These are phyloP conservation scores for Drosophila anomelani DNA, from an alignment of 2,888 invertebrate genomes.

Conservation along the genomic window DNA sequence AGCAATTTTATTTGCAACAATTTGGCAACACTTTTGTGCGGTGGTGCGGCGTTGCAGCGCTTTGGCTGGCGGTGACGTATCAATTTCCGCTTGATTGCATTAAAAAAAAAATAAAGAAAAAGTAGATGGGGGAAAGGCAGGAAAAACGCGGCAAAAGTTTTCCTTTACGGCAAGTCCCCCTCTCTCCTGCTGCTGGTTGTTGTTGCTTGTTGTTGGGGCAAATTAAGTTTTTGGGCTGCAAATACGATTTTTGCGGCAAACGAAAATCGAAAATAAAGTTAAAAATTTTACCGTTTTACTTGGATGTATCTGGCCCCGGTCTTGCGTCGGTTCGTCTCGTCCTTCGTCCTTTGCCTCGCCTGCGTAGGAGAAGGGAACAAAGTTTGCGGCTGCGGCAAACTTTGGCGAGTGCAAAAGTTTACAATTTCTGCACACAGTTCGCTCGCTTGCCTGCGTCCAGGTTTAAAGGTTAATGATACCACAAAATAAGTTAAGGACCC, in stretches of 20 bases:
- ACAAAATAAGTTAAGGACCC: constrained; percentile 72
- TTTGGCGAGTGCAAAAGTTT: constrained; percentile 74
- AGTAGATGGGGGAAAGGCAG: not conserved
- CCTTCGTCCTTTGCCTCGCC: constrained; percentile 2
- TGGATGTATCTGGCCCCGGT: constrained; percentile 34
- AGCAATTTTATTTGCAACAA: constrained; percentile 80
- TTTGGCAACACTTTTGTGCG: constrained; percentile 73
- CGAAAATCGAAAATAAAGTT: constrained; percentile 79
- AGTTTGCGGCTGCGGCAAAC: constrained; percentile 57
- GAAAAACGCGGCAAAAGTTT: constrained; percentile 59
- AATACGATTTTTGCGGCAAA: constrained; percentile 78
- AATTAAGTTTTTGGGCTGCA: constrained; percentile 74
- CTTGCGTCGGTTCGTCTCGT: not conserved
- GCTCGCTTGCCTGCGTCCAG: constrained; percentile 51
- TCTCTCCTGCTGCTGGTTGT: constrained; percentile 7
- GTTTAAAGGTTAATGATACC: constrained; percentile 79
- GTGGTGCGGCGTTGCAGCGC: constrained; percentile 17
- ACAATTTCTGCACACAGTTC: constrained; percentile 62
- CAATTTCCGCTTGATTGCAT: constrained; percentile 80
- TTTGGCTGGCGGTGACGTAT: constrained; percentile 69
- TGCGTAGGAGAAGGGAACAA: constrained; percentile 41
- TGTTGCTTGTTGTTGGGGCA: constrained; percentile 51
- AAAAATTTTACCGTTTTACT: constrained; percentile 71
- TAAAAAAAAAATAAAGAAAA: constrained; percentile 51
- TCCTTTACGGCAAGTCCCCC: constrained; percentile 16